A percentile compares a stretch with the other conserved stretches of the same genome.
These are phyloP conservation scores for Coluber constrictor DNA, from an alignment of 2,797 vertebrate genomes.

Conservation along the genomic window DNA sequence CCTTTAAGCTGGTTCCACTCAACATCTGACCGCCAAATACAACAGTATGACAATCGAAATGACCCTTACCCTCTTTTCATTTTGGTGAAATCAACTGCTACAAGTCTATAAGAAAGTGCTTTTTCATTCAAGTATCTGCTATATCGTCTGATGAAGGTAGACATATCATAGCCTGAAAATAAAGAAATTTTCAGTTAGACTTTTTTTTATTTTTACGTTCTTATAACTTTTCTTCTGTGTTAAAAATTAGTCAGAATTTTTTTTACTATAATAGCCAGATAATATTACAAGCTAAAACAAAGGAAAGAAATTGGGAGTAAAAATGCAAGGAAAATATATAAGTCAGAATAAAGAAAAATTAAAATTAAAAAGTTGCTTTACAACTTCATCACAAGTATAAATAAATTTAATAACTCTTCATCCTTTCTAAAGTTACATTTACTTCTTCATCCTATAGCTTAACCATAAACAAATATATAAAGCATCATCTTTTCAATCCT, in stretches of 20 bases:
- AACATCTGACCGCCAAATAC: neutral
- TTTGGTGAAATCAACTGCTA: conserved; percentile 95
- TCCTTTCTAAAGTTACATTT: neutral
- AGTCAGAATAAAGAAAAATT: neutral
- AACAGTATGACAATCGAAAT: neutral
- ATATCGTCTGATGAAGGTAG: conserved; percentile 90
- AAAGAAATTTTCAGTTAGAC: conserved; percentile 36
- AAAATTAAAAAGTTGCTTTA: neutral
- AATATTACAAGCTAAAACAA: neutral
- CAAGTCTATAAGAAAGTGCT: conserved; percentile 90
- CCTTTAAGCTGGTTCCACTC: neutral
- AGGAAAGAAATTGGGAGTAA: neutral
- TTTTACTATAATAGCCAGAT: neutral
- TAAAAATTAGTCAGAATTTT: neutral
- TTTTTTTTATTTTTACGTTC: neutral
- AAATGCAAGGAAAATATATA: neutral
- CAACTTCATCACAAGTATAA: neutral
- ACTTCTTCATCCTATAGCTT: neutral
- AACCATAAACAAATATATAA: neutral
- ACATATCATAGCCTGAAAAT: conserved; percentile 89
- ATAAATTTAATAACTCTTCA: neutral
- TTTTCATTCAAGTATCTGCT: conserved; percentile 97
- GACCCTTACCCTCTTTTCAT: conserved; percentile 88
- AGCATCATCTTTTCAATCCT: neutral
- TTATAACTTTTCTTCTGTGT: neutral